Base-by-base conservation (phyloP, 2,113 vertebrate genomes). In the Tonatia bakeri region DNA sequence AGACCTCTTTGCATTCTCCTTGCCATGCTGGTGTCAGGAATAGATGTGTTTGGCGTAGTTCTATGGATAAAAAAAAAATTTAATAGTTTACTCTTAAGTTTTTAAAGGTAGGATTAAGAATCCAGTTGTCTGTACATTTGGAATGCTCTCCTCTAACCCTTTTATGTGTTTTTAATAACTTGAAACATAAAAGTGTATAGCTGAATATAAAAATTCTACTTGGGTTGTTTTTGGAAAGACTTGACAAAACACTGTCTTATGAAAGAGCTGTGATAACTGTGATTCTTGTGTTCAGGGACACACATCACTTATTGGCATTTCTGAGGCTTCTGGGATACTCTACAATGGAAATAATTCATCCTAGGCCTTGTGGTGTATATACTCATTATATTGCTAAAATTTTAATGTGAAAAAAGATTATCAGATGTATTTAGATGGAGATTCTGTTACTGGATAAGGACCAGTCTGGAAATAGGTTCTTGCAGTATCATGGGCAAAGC, bases 371-470 rank as follows among this genome's bases (percentile, higher is more conserved):
- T 24, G 10, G 54, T 64, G 0, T 89, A 65, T 6, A 75, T 26
- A 79, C 2, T 85, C 11, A 45, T n/a, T 22, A 47, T 38, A 33
- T 64, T 69, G 67, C n/a, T 97, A 40, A 96, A 96, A 93, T 90
- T 83, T 95, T 91, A 94, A 95, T 87, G 59, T 20, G 50, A 45
- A 93, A 95, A 86, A 76, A 90, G 17, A 7, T 92, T 91, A 77
- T 36, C 65, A 80, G 85, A 84, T 77, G 2, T 86, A 65, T 86
- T 95, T 81, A 83, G 64, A 12, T 64, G 24, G 33, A 77, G 64
- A 91, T 86, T 90, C n/a, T 92, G 16, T 96, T 95, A 77, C 28
- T 47, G 47, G 73, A 50, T 16, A 45, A 76, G 17, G 43, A 50
- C 73, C 31, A 33, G 73, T 50, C 15, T 20, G 73, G 31, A 47